A percentile compares a stretch with the other conserved stretches of the same genome.
phyloP scores from a whole-genome alignment of 37 sponge, comb jelly and placozoan genomes.

The Geodia barretti region DNA sequence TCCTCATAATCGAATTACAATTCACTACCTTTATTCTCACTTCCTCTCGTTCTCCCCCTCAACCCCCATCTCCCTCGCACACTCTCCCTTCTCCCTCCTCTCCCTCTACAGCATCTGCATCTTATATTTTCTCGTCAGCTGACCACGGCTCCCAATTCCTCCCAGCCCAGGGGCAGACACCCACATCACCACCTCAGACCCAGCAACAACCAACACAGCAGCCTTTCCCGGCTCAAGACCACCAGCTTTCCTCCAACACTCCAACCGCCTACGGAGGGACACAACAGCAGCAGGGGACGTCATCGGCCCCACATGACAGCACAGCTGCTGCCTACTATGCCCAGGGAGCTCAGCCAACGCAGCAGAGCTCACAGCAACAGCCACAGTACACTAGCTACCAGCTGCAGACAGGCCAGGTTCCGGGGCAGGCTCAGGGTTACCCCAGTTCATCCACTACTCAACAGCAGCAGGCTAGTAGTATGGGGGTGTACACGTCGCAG shows the following conservation, averaged over 20 bases:
- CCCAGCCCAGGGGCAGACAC: neutral
- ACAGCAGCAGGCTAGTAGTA: neutral
- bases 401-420: neutral
- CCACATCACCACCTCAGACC: neutral
- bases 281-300: neutral
- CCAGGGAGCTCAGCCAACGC: neutral
- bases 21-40: too few relatives aligned
- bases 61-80: neutral
- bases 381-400: neutral
- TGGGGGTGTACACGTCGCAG: neutral
- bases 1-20: too few relatives aligned
- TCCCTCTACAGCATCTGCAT: neutral
- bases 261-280: neutral
- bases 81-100: neutral
- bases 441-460: neutral
- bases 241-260: too few relatives aligned
- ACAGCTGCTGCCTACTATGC: neutral
- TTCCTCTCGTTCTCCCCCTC: conserved; percentile 13
- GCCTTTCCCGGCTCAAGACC: too few relatives aligned
- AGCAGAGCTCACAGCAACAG: neutral
- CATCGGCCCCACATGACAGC: neutral
- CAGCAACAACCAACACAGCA: neutral
- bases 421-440: neutral
- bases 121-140: neutral
- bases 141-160: neutral